These are phyloP conservation scores for Antheraea pernyi DNA, from an alignment of 1,140 invertebrate genomes.

Conservation along the genomic window DNA sequence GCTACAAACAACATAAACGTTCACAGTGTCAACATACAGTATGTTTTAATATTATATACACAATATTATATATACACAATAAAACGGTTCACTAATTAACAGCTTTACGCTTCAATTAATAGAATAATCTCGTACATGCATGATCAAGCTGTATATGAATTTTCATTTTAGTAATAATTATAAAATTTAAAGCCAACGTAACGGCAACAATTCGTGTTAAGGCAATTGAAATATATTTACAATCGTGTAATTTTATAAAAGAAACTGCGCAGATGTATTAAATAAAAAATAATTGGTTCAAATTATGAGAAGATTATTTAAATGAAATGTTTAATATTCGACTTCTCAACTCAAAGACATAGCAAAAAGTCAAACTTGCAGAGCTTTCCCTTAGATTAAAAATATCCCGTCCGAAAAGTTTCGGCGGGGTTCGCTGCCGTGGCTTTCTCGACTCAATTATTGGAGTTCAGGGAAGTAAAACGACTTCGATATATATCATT, in stretches of 20 bases:
- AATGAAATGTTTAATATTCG: conserved; percentile 5
- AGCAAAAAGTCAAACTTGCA: not conserved
- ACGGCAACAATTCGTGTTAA: too few relatives aligned
- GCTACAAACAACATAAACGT: too few relatives aligned
- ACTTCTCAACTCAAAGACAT: conserved; percentile 2
- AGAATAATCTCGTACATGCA: too few relatives aligned
- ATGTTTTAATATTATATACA: too few relatives aligned
- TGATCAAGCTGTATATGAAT: too few relatives aligned
- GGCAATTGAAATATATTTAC: too few relatives aligned
- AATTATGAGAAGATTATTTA: conserved; percentile 3
- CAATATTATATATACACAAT: too few relatives aligned
- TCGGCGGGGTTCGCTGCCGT: not conserved
- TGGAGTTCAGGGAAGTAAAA: not conserved
- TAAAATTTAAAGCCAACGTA: too few relatives aligned
- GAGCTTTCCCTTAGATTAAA: conserved; percentile 1
- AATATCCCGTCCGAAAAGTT: conserved; percentile 2
- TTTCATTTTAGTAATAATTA: too few relatives aligned
- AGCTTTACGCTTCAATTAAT: too few relatives aligned
- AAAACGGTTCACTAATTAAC: too few relatives aligned
- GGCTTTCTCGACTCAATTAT: conserved; percentile 2
- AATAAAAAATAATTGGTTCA: not conserved
- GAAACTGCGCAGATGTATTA: not conserved
- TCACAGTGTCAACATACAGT: too few relatives aligned
- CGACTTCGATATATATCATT: not conserved
- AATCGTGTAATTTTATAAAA: not conserved